A percentile compares a stretch with the other conserved stretches of the same genome.
Evolutionary conservation across 1,140 invertebrate species (phyloP).

Genomic region (Colletes latitarsis): DNA sequence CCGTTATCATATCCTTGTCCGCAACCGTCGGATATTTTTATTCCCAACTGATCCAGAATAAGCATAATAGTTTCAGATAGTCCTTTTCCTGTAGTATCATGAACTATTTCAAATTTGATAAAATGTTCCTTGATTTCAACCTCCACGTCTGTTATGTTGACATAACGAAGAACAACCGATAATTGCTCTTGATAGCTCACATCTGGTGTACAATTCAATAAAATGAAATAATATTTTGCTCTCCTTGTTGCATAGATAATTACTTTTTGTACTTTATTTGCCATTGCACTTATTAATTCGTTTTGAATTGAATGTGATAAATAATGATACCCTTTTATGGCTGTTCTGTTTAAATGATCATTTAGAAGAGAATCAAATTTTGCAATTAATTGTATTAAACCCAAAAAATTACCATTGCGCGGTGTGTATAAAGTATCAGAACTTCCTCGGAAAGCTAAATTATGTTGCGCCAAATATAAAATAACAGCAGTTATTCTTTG

Average conservation of each 20-base stretch:
- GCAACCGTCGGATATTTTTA: slow-evolving; percentile 54
- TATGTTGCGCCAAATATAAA: slow-evolving; percentile 49
- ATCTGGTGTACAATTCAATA: slow-evolving; percentile 51
- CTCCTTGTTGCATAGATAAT: slow-evolving; percentile 19
- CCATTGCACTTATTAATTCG: slow-evolving; percentile 42
- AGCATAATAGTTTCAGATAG: slow-evolving; percentile 49
- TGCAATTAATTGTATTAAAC: slow-evolving; percentile 51
- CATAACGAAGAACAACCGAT: slow-evolving; percentile 48
- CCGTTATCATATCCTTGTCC: slow-evolving; percentile 76
- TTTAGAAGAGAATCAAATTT: slow-evolving; percentile 57
- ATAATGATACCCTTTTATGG: slow-evolving; percentile 47
- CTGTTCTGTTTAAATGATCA: slow-evolving; percentile 49
- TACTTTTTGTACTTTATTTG: slow-evolving; percentile 25
- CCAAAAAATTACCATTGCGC: slow-evolving; percentile 59
- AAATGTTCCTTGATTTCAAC: slow-evolving; percentile 50
- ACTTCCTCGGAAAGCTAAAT: slow-evolving; percentile 52
- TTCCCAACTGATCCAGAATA: slow-evolving; percentile 41
- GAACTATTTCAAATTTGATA: slow-evolving; percentile 48
- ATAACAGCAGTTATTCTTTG: slow-evolving; percentile 44
- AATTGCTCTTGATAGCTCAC: slow-evolving; percentile 50
- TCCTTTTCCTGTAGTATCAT: slow-evolving; percentile 42
- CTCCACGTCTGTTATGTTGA: slow-evolving; percentile 40
- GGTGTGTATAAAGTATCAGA: slow-evolving; percentile 43
- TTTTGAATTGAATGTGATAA: slow-evolving; percentile 47
- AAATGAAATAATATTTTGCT: slow-evolving; percentile 45